Conservation (phyloP, 1,140 invertebrate species). For the Coenobita brevimanus region DNA sequence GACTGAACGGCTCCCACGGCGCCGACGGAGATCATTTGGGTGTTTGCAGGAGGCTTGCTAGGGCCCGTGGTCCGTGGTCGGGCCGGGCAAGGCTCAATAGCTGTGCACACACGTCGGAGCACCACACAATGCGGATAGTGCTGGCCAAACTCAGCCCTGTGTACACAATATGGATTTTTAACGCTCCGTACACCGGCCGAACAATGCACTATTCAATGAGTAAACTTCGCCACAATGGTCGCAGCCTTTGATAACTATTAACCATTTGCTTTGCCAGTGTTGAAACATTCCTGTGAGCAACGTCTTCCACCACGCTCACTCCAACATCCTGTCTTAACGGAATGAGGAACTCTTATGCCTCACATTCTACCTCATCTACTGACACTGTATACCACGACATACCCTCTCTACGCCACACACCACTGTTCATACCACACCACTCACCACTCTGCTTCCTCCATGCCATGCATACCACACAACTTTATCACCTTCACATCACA, state of each 20-base stretch:
- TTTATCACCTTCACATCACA: too few species aligned
- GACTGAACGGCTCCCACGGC: constrained; percentile 24
- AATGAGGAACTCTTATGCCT: constrained; percentile 3
- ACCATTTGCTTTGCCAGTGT: constrained; percentile 58
- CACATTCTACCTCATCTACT: not conserved
- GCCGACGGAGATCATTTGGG: constrained; percentile 43
- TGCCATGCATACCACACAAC: too few species aligned
- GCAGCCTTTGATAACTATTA: constrained; percentile 61
- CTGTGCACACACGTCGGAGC: constrained; percentile 53
- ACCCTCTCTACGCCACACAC: too few species aligned
- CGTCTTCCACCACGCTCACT: constrained; percentile 30
- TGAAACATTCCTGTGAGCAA: constrained; percentile 52
- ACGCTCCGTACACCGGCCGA: constrained; percentile 57
- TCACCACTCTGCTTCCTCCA: too few species aligned
- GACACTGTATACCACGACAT: not conserved
- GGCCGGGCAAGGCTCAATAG: constrained; percentile 51
- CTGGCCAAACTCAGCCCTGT: constrained; percentile 54
- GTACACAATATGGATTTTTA: constrained; percentile 64
- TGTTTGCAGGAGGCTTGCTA: constrained; percentile 41
- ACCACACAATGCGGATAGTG: constrained; percentile 49
- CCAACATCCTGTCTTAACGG: constrained; percentile 34
- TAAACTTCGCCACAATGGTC: constrained; percentile 55
- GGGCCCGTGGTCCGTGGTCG: constrained; percentile 45
- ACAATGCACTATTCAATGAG: constrained; percentile 63
- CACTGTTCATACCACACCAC: not conserved